Evolutionary conservation across 1,140 invertebrate species (phyloP), one percentile per base, ranked within the genome.

Genomic region (Solenopsis fugax): DNA sequence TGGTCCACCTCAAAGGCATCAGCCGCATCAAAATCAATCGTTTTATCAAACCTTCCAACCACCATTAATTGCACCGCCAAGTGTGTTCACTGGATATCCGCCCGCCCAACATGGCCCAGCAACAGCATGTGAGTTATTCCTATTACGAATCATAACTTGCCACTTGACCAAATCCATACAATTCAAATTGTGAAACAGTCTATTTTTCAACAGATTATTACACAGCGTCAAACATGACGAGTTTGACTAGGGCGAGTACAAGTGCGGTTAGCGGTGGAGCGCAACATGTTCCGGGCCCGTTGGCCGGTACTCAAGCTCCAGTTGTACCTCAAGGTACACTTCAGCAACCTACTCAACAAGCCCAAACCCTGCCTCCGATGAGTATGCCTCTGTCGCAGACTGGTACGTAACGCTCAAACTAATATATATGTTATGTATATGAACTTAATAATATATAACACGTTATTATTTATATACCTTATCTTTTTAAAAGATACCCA

Each of bases 321-420:
- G 92, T 94, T 50, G 91, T 94, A 82, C 93, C 93, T 6, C 94
- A 94, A 85, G 92, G 93, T 87, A 87, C 93, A 37, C 85, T 95
- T 60, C 94, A 94, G 75, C 94, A 94, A 87, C 86, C 92, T 48
- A 77, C 93, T 0, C 94, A 93, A 82, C 94, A 92, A 78, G 88
- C 93, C 41, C 94, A 93, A 58, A 73, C 92, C 1, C 88, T 95
- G 80, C 93, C 92, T 65, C 52, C 92, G 60, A 93, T 95, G 91
- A 87, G 90, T 16, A 92, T 94, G 81, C 60, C 93, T 37, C 77
- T 95, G 9, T 77, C 92, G 41, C 93, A 91, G 75, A 72, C 92
- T 86, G 93, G 95, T 94, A 85, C 85, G 88, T 91, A 6, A 5
- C 41, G 4, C 41, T 41, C 41, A 29, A 29, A 29, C 29, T 29